Conservation (phyloP, 2,888 invertebrate genomes). For the Apamea crenata region DNA sequence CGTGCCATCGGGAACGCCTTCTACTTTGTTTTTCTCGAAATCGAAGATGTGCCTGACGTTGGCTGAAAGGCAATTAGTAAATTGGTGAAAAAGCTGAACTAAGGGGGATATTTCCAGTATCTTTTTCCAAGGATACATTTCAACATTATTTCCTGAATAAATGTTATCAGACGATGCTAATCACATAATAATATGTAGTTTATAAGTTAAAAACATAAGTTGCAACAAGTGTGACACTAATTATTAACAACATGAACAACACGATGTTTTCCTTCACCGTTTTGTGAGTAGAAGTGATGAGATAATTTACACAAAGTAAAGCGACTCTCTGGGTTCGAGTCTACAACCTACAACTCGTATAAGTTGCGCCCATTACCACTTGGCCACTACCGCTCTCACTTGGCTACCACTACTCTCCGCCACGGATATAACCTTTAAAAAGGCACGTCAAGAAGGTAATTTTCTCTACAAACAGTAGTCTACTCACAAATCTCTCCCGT, state of each 20-base stretch:
- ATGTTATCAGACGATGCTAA: neutral
- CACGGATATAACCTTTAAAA: neutral
- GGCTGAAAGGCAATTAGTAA: conserved; percentile 79
- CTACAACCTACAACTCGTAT: no score
- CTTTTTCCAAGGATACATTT: neutral
- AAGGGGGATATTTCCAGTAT: neutral
- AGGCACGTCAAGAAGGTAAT: neutral
- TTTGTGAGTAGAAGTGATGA: no score
- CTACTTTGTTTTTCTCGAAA: conserved; percentile 83
- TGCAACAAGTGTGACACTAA: neutral
- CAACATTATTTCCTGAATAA: neutral
- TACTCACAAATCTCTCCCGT: conserved; percentile 92
- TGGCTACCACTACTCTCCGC: no score
- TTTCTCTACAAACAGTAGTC: neutral
- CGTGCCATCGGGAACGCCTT: conserved; percentile 92
- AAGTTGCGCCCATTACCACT: no score
- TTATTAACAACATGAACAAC: neutral
- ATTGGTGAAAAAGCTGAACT: neutral
- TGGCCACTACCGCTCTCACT: no score
- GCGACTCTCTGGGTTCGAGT: no score
- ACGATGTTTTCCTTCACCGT: no score
- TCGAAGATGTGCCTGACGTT: conserved; percentile 91
- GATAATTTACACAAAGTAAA: no score
- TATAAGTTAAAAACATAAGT: neutral
- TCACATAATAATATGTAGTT: no score